These are phyloP conservation scores for Tragelaphus buxtoni DNA, from an alignment of 2,113 vertebrate genomes.

Conservation along the genomic window DNA sequence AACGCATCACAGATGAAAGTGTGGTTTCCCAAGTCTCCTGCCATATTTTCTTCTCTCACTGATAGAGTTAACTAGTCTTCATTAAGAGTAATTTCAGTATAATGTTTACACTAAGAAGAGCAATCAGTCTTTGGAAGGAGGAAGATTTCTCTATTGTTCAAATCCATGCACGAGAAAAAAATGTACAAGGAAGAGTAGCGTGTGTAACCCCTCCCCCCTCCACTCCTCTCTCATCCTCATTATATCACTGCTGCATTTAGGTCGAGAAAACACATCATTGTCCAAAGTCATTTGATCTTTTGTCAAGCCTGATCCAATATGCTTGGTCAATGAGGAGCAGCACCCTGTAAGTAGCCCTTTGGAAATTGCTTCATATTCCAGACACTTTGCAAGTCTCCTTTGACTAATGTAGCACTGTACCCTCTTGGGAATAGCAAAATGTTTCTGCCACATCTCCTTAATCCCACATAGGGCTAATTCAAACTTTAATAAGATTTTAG, in stretches of 20 bases:
- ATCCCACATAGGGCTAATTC: neutral
- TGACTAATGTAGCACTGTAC: neutral
- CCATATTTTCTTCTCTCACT: neutral
- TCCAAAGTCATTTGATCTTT: neutral
- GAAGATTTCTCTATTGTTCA: neutral
- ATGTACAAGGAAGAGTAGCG: neutral
- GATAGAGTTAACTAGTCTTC: neutral
- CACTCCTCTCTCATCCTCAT: neutral
- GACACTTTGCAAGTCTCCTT: neutral
- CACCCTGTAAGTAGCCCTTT: neutral
- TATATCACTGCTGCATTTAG: neutral
- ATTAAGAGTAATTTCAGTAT: neutral
- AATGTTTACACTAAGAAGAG: neutral
- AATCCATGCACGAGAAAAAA: neutral
- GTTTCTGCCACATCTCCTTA: neutral
- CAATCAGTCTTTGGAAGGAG: neutral
- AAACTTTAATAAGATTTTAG: constrained; percentile 2
- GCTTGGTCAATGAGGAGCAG: neutral
- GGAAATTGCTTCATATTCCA: neutral
- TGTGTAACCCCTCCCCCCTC: neutral
- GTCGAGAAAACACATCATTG: neutral
- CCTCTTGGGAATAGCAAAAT: neutral
- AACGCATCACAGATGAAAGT: neutral
- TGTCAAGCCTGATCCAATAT: neutral
- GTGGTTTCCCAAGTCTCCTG: neutral